Evolutionary conservation across 1,140 invertebrate species (phyloP).

Genomic region (Choristoneura fumiferana): DNA sequence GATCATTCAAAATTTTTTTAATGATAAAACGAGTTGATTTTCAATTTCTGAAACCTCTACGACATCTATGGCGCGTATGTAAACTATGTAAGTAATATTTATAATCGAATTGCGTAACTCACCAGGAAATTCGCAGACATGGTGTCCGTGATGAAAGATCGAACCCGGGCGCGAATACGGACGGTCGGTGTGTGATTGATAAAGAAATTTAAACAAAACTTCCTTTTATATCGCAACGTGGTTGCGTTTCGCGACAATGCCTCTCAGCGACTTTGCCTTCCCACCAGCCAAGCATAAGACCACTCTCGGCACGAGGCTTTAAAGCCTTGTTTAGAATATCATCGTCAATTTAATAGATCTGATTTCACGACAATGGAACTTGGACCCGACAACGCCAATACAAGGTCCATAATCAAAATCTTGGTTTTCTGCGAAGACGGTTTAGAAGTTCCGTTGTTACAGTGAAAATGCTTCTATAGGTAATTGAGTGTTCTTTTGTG

Average conservation of each 20-base stretch:
- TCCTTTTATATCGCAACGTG: slow-evolving; percentile 77
- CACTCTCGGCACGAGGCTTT: neutral
- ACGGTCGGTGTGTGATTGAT: slow-evolving; percentile 67
- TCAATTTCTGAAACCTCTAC: too few relatives aligned
- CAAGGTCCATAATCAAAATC: slow-evolving; percentile 25
- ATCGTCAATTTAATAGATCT: neutral
- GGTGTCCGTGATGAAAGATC: slow-evolving; percentile 28
- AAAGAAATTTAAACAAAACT: slow-evolving; percentile 74
- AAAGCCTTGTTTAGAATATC: neutral
- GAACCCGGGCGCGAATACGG: slow-evolving; percentile 51
- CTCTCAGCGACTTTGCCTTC: slow-evolving; percentile 49
- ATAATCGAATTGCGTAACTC: slow-evolving; percentile 36
- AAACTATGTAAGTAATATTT: neutral
- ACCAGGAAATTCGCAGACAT: slow-evolving; percentile 67
- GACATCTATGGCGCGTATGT: too few relatives aligned
- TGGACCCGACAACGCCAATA: slow-evolving; percentile 5
- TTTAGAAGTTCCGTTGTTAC: slow-evolving; percentile 27
- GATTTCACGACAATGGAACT: neutral
- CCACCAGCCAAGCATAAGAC: slow-evolving; percentile 19
- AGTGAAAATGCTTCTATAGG: slow-evolving; percentile 39
- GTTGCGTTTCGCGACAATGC: slow-evolving; percentile 71
- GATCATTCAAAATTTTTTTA: too few relatives aligned
- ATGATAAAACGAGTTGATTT: too few relatives aligned
- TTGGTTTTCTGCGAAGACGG: neutral
- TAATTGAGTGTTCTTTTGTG: slow-evolving; percentile 28